A percentile compares a stretch with the other conserved stretches of the same genome.
Evolutionary conservation across 2,888 invertebrate genomes (phyloP).

Genomic region (Oligia fasciuncula): DNA sequence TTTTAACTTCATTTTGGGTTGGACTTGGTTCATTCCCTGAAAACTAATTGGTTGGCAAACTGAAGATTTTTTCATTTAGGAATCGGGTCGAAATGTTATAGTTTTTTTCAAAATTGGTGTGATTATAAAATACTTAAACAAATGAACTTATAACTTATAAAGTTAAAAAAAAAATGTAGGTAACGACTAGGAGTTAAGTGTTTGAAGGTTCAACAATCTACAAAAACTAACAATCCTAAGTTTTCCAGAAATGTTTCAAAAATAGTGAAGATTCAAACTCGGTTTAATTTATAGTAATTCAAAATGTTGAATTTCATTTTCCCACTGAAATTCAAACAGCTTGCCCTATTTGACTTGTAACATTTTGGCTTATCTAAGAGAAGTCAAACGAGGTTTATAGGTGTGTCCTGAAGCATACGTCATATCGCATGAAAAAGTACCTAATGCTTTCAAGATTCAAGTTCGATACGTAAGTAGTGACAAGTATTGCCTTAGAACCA

Average conservation of each 20-base stretch:
- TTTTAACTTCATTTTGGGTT: not conserved
- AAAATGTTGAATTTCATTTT: not conserved
- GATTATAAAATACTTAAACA: too few species aligned
- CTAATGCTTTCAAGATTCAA: conserved; percentile 50
- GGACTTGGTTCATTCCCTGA: not conserved
- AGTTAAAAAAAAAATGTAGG: not conserved
- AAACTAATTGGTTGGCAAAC: not conserved
- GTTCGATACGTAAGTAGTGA: conserved; percentile 51
- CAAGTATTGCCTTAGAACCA: conserved; percentile 43
- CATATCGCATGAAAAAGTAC: conserved; percentile 46
- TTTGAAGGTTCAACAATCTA: not conserved
- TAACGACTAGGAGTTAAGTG: too few species aligned
- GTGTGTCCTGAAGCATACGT: conserved; percentile 56
- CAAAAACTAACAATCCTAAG: not conserved
- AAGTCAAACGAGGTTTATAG: conserved; percentile 33
- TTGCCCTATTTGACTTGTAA: conserved; percentile 14
- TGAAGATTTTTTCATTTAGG: not conserved
- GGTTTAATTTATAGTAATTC: not conserved
- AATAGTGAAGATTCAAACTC: not conserved
- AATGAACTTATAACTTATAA: not conserved
- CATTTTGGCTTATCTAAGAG: conserved; percentile 26
- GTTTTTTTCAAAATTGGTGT: not conserved
- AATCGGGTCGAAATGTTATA: not conserved
- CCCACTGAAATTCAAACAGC: conserved; percentile 13
- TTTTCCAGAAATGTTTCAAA: not conserved